phyloP scores from a whole-genome alignment of 92 coral and sea anemone species.

The Paragorgia papillata region DNA sequence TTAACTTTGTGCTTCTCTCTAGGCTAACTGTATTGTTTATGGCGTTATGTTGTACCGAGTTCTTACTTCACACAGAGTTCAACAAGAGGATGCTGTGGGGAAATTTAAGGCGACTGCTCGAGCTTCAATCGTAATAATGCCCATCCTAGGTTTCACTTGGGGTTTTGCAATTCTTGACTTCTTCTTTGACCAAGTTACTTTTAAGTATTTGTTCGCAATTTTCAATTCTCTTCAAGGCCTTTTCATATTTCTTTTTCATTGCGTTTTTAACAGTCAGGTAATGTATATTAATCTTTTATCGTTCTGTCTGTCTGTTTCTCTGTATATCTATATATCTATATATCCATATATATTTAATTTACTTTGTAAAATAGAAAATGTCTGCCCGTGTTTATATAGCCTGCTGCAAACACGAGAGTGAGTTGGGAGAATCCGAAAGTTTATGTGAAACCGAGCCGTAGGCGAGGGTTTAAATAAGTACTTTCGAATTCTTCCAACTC shows the following conservation, averaged over 20 bases:
- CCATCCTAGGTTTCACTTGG: constrained; percentile 69
- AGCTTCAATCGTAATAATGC: constrained; percentile 60
- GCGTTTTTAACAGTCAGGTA: constrained; percentile 63
- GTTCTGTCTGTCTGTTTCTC: neutral
- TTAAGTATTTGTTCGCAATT: constrained; percentile 69
- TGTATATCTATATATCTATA: too few species aligned
- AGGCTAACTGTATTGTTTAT: constrained; percentile 59
- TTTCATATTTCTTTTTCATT: constrained; percentile 66
- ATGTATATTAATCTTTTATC: neutral
- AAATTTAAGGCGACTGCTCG: constrained; percentile 44
- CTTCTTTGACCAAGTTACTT: constrained; percentile 50
- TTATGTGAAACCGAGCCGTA: too few species aligned
- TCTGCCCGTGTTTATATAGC: too few species aligned
- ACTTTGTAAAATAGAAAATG: too few species aligned
- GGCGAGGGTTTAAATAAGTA: too few species aligned
- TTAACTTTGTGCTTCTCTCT: neutral
- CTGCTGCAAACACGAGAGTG: too few species aligned
- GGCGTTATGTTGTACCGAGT: constrained; percentile 51
- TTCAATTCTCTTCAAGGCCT: constrained; percentile 72
- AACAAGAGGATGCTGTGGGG: constrained; percentile 51
- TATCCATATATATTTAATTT: too few species aligned
- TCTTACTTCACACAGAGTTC: constrained; percentile 45
- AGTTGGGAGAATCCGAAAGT: too few species aligned
- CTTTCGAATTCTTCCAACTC: too few species aligned
- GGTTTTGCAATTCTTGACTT: constrained; percentile 59